Percentiles rank a stretch among this genome's conserved stretches.
Conservation (phyloP, 2,797 vertebrate species). For the Anniella stebbinsi region DNA sequence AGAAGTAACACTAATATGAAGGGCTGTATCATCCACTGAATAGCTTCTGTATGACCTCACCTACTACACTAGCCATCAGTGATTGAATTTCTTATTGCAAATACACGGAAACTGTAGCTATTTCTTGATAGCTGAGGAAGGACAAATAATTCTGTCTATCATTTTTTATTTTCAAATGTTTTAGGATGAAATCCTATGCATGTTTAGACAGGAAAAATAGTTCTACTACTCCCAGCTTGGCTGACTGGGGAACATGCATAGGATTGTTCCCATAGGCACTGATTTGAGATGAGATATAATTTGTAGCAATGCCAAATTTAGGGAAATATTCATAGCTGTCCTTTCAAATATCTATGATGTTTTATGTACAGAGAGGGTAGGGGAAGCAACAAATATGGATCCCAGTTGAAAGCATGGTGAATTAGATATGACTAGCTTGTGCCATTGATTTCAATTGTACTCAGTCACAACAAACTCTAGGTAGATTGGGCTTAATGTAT, state of each 20-base stretch:
- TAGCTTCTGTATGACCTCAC: constrained; percentile 21
- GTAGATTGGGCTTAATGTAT: background rate
- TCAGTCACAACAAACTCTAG: background rate
- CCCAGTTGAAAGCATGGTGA: background rate
- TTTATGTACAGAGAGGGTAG: background rate
- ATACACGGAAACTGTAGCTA: constrained; percentile 36
- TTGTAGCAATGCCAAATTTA: background rate
- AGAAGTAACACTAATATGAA: constrained; percentile 33
- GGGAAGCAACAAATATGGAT: background rate
- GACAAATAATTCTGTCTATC: constrained; percentile 35
- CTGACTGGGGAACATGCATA: background rate
- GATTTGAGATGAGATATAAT: background rate
- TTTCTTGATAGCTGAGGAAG: constrained; percentile 41
- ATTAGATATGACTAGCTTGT: background rate
- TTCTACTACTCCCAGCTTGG: too few relatives aligned
- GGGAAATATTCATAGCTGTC: background rate
- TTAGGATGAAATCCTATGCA: background rate
- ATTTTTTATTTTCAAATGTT: constrained; percentile 45
- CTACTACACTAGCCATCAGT: constrained; percentile 28
- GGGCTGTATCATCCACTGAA: constrained; percentile 20
- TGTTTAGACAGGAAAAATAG: too few relatives aligned
- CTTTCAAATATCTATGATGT: background rate
- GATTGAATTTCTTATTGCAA: constrained; percentile 24
- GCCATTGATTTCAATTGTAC: background rate
- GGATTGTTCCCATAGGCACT: background rate